Evolutionary conservation across 2,113 vertebrate species (phyloP).

Genomic region (Nerophis ophidion): DNA sequence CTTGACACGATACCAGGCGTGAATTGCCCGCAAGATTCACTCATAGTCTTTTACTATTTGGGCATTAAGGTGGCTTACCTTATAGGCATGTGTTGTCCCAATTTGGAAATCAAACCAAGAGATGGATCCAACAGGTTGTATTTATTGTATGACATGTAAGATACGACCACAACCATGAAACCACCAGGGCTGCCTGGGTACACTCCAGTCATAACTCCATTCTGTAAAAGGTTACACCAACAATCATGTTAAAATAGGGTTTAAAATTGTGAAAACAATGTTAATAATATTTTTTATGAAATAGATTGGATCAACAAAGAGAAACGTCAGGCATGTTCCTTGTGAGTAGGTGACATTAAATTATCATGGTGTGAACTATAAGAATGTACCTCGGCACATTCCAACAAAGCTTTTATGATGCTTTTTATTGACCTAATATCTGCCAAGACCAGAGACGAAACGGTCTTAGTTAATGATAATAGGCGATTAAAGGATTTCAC

Average conservation of each 20-base stretch:
- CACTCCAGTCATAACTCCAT: slow-evolving; percentile 93
- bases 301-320: slow-evolving; percentile 13
- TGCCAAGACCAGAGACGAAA: slow-evolving; percentile 2
- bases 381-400: background rate
- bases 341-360: slow-evolving; percentile 14
- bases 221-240: slow-evolving; percentile 67
- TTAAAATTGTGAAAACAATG: background rate
- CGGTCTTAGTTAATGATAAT: background rate
- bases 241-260: background rate
- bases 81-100: slow-evolving; percentile 79
- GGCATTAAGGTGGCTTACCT: slow-evolving; percentile 71
- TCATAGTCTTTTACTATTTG: background rate
- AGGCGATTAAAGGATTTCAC: background rate
- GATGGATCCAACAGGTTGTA: slow-evolving; percentile 87
- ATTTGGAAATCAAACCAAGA: slow-evolving; percentile 82
- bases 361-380: background rate
- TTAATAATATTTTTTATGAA: slow-evolving; percentile 1
- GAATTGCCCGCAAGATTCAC: too few species aligned
- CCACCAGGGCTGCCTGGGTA: slow-evolving; percentile 92
- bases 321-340: slow-evolving; percentile 14
- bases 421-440: background rate
- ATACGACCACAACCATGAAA: slow-evolving; percentile 88
- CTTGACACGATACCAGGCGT: too few species aligned
- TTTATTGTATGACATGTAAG: slow-evolving; percentile 86
- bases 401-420: background rate